Conservation (phyloP, 2,888 invertebrate species). For the Drosophila ustulata region DNA sequence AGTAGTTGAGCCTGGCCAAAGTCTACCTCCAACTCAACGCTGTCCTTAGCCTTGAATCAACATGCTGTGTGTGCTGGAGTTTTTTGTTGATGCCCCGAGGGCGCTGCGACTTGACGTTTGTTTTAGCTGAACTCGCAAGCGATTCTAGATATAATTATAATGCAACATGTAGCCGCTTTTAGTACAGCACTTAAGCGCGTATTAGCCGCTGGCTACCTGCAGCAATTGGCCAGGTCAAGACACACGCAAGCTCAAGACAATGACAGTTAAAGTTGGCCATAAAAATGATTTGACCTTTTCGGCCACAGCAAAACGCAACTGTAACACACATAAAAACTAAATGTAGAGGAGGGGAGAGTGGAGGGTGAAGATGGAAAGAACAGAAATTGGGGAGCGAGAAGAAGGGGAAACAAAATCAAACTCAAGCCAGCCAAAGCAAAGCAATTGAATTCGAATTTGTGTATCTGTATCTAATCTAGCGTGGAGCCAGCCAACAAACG, state of each 20-base stretch:
- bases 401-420: slow-evolving; percentile 30
- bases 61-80: slow-evolving; percentile 19
- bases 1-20: slow-evolving; percentile 58
- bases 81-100: slow-evolving; percentile 2
- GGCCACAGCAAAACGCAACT: slow-evolving; percentile 25
- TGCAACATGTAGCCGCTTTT: slow-evolving; percentile 48
- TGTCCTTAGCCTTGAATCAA: slow-evolving; percentile 74
- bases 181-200: slow-evolving; percentile 43
- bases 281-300: slow-evolving; percentile 67
- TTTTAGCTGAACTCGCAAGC: slow-evolving; percentile 24
- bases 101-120: slow-evolving; percentile 18
- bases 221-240: slow-evolving; percentile 34
- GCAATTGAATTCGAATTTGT: slow-evolving; percentile 70
- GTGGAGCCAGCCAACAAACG: slow-evolving; percentile 61
- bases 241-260: slow-evolving; percentile 37
- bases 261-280: slow-evolving; percentile 23
- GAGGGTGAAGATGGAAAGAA: not conserved
- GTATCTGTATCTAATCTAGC: slow-evolving; percentile 78
- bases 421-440: slow-evolving; percentile 43
- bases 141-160: slow-evolving; percentile 44
- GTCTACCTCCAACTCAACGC: too few relatives aligned
- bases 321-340: slow-evolving; percentile 34
- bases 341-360: not conserved
- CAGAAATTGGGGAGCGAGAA: not conserved
- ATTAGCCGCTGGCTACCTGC: slow-evolving; percentile 30